phyloP scores from a whole-genome alignment of 2,888 invertebrate genomes.

The Meiosimyza decipiens region DNA sequence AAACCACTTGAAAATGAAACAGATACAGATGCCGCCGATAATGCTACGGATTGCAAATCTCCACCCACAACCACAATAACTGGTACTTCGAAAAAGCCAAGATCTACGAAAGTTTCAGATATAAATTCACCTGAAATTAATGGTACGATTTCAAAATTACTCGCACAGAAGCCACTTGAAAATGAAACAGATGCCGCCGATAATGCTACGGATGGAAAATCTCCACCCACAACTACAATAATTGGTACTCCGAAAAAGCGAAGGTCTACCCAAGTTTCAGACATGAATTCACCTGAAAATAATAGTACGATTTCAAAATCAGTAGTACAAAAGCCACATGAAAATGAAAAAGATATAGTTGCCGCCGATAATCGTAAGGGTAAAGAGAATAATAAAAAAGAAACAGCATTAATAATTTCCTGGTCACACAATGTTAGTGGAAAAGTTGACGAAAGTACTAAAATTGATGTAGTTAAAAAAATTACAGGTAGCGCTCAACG shows the following conservation, averaged over 20 bases:
- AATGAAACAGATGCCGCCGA: not conserved
- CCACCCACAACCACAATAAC: no score
- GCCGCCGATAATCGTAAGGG: not conserved
- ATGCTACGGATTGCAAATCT: no score
- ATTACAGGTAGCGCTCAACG: not conserved
- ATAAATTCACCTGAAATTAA: not conserved
- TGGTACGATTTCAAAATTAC: not conserved
- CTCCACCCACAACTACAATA: no score
- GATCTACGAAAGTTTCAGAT: not conserved
- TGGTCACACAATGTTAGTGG: conserved; percentile 49
- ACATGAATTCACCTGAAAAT: not conserved
- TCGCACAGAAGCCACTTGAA: no score
- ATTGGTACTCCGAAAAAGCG: not conserved
- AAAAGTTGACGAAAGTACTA: conserved; percentile 32
- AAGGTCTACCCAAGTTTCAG: not conserved
- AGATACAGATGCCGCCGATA: not conserved
- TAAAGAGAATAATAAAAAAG: no score
- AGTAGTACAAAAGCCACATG: no score
- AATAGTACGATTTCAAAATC: no score
- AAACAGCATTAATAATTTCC: conserved; percentile 68
- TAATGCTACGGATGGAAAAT: not conserved
- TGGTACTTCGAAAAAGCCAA: not conserved
- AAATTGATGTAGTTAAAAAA: conserved; percentile 46
- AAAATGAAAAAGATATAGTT: not conserved
- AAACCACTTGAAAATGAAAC: no score